phyloP scores from a whole-genome alignment of 2,797 vertebrate genomes.

The Hydrophis major region DNA sequence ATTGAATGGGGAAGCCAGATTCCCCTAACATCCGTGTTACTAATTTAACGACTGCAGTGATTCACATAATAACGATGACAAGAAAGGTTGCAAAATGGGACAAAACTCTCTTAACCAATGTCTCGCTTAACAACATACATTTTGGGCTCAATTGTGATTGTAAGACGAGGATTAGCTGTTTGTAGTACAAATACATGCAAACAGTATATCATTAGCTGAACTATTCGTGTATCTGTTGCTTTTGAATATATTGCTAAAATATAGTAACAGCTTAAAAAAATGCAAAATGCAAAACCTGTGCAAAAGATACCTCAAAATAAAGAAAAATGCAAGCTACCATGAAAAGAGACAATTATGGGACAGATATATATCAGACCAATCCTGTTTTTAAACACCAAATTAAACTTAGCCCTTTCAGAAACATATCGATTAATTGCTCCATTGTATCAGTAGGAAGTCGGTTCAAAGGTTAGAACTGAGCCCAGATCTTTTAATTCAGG shows the following conservation, averaged over 20 bases:
- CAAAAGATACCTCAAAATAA: background rate
- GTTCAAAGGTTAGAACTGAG: background rate
- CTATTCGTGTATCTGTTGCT: background rate
- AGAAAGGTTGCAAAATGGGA: too few species aligned
- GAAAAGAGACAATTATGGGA: background rate
- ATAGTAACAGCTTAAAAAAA: background rate
- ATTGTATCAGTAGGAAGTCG: background rate
- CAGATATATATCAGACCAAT: background rate
- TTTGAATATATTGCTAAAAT: background rate
- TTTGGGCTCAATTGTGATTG: too few species aligned
- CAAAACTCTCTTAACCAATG: too few species aligned
- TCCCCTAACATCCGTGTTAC: too few species aligned
- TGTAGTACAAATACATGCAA: background rate
- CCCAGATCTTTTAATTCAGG: background rate
- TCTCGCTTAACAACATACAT: too few species aligned
- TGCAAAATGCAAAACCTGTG: background rate
- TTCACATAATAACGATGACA: too few species aligned
- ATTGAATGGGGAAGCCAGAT: too few species aligned
- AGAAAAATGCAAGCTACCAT: background rate
- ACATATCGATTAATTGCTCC: background rate
- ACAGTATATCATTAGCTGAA: background rate
- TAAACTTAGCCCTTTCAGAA: background rate
- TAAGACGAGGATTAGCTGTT: too few species aligned
- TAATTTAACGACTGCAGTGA: too few species aligned
- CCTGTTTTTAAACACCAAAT: background rate